A percentile compares a stretch with the other conserved stretches of the same genome.
Conservation (phyloP, 2,113 vertebrate species). For the Anoplopoma fimbria region DNA sequence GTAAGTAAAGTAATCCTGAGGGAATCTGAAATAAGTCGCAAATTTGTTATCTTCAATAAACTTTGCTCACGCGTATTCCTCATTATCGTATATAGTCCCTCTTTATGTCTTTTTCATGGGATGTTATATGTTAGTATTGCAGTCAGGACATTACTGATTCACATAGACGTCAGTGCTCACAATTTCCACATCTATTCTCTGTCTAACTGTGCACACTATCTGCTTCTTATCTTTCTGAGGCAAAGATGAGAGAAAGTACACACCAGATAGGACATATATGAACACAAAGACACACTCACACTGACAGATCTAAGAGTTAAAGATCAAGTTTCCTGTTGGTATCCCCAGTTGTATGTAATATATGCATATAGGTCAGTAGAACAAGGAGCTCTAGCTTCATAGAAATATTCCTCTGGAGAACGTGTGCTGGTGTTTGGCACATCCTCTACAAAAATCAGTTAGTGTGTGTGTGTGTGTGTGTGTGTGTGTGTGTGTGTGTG, state of each 20-base stretch:
- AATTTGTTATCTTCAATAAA: constrained; percentile 36
- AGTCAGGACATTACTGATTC: constrained; percentile 1
- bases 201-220: not conserved
- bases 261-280: not conserved
- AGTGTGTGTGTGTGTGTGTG: constrained; percentile 1
- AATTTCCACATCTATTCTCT: constrained; percentile 20
- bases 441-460: not conserved
- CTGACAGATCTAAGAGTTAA: constrained; percentile 21
- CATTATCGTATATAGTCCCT: not conserved
- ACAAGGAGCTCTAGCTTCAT: constrained; percentile 59
- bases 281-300: not conserved
- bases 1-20: constrained; percentile 18
- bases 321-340: constrained; percentile 38
- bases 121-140: constrained; percentile 14
- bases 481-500: constrained; percentile 1
- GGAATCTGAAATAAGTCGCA: constrained; percentile 19
- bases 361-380: constrained; percentile 82
- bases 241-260: constrained; percentile 2
- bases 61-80: not conserved
- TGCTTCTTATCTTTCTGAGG: not conserved
- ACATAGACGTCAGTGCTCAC: constrained; percentile 4
- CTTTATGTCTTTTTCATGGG: not conserved
- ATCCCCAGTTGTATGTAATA: constrained; percentile 59
- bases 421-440: constrained; percentile 1
- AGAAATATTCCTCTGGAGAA: constrained; percentile 45